These are phyloP conservation scores for Cirrhinus mrigala DNA, from an alignment of 2,797 vertebrate species.

Conservation along the genomic window DNA sequence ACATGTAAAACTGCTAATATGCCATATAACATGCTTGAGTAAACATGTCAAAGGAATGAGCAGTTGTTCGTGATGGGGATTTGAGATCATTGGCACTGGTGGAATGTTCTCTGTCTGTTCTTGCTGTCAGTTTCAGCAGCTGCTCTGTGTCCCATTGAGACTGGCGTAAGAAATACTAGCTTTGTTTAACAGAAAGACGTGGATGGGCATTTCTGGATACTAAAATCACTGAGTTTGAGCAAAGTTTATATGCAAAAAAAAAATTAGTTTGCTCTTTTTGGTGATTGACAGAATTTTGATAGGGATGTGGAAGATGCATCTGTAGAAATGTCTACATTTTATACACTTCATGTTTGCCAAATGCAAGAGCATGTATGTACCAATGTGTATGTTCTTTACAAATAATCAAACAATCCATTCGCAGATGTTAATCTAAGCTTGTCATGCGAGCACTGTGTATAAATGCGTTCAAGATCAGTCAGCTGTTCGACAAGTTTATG, in stretches of 20 bases:
- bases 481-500: conserved; percentile 58
- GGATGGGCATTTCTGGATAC: conserved; percentile 10
- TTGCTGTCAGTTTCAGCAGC: conserved; percentile 55
- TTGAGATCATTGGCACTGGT: conserved; percentile 42
- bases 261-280: neutral
- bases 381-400: conserved; percentile 42
- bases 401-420: neutral
- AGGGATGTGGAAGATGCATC: neutral
- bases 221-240: neutral
- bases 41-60: conserved; percentile 37
- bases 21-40: neutral
- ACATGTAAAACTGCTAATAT: conserved; percentile 7
- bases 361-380: conserved; percentile 23
- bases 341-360: neutral
- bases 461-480: conserved; percentile 57
- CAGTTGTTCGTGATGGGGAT: conserved; percentile 42
- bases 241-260: neutral
- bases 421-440: neutral
- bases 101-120: conserved; percentile 64
- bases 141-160: conserved; percentile 61
- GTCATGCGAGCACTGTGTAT: neutral
- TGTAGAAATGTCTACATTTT: neutral
- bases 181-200: conserved; percentile 17
- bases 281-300: neutral
- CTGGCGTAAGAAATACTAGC: conserved; percentile 42